Conservation (phyloP, 2,888 invertebrate species). For the Noctuana brunneofusca region DNA sequence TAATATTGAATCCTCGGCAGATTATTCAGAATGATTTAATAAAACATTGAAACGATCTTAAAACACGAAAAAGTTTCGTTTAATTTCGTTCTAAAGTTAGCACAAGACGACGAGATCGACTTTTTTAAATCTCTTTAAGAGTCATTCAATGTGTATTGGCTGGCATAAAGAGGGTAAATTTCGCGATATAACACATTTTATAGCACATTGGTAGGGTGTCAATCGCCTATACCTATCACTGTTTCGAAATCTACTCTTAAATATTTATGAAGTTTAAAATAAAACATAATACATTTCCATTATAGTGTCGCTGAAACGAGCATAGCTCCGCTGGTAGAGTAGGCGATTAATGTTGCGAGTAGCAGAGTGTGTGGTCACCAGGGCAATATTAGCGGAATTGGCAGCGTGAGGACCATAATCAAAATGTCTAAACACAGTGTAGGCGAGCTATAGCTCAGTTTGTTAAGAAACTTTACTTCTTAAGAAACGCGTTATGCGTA, state of each 20-base stretch:
- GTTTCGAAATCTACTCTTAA: background rate
- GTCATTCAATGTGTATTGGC: background rate
- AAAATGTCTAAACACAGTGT: too few species aligned
- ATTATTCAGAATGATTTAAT: conserved; percentile 10
- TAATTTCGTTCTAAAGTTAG: conserved; percentile 16
- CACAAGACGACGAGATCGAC: background rate
- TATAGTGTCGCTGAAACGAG: too few species aligned
- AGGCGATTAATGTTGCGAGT: too few species aligned
- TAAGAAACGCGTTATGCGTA: too few species aligned
- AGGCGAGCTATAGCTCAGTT: too few species aligned
- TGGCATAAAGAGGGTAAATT: conserved; percentile 2
- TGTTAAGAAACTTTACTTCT: too few species aligned
- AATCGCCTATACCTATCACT: background rate
- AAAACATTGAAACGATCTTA: conserved; percentile 15
- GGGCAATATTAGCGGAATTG: too few species aligned
- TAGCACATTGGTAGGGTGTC: conserved; percentile 11
- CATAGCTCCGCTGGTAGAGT: too few species aligned
- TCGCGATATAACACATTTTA: background rate
- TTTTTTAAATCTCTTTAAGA: conserved; percentile 4
- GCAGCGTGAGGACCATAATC: too few species aligned
- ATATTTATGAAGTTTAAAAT: background rate
- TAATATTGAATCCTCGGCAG: background rate
- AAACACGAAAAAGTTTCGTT: conserved; percentile 15
- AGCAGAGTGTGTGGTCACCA: too few species aligned
- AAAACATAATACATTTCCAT: too few species aligned